A percentile compares a stretch with the other conserved stretches of the same genome.
Evolutionary conservation across 2,113 vertebrate species (phyloP).

Genomic region (Ahaetulla prasina): DNA sequence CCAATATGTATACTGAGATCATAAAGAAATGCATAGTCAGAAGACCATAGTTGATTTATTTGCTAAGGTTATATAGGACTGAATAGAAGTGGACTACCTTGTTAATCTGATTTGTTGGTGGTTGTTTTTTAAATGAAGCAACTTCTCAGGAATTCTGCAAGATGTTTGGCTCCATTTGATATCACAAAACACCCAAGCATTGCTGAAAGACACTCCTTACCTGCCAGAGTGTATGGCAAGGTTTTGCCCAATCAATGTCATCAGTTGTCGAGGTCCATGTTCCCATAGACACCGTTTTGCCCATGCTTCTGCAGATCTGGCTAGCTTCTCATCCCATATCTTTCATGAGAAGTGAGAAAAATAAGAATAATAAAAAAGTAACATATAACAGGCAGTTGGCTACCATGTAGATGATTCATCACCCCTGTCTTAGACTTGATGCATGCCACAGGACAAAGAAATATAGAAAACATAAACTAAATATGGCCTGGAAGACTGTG

Average conservation of each 20-base stretch:
- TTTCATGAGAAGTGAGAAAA: conserved; percentile 36
- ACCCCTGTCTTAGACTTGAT: background rate
- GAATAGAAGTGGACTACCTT: background rate
- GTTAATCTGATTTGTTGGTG: background rate
- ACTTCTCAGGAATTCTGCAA: background rate
- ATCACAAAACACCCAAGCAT: background rate
- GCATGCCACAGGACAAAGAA: background rate
- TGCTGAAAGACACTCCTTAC: conserved; percentile 58
- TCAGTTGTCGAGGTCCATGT: conserved; percentile 78
- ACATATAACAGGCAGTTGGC: background rate
- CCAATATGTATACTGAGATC: background rate
- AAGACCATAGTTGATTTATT: background rate
- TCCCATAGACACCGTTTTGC: conserved; percentile 82
- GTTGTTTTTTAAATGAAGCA: background rate
- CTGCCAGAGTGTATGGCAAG: conserved; percentile 82
- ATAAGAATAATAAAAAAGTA: conserved; percentile 1
- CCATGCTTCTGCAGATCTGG: conserved; percentile 82
- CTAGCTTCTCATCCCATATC: conserved; percentile 84
- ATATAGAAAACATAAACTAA: background rate
- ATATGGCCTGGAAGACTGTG: background rate
- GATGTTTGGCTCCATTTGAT: background rate
- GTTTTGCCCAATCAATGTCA: conserved; percentile 85
- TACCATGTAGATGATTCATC: background rate
- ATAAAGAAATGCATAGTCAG: background rate
- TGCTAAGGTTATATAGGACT: background rate